phyloP scores from a whole-genome alignment of 2,797 vertebrate genomes.

The Heliangelus exortis region DNA sequence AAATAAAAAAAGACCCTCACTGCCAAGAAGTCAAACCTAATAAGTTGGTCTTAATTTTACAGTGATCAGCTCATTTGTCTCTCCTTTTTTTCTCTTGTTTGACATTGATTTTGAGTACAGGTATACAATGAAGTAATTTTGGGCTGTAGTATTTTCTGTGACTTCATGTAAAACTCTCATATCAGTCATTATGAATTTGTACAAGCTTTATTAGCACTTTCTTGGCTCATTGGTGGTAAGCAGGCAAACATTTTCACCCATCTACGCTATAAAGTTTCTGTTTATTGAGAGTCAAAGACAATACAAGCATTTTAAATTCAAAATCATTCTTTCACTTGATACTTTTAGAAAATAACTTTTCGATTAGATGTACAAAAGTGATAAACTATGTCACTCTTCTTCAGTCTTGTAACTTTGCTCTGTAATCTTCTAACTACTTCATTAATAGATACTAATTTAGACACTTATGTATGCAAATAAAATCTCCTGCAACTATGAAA shows the following conservation, averaged over 20 bases:
- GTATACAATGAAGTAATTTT: not conserved
- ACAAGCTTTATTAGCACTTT: not conserved
- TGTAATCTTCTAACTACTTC: not conserved
- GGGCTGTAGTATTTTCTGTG: not conserved
- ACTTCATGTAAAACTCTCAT: not conserved
- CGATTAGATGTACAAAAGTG: not conserved
- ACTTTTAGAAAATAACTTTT: fast-evolving
- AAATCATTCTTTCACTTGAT: not conserved
- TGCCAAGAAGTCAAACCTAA: not conserved
- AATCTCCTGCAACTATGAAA: not conserved
- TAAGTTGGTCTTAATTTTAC: not conserved
- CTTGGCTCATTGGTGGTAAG: not conserved
- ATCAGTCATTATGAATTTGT: not conserved
- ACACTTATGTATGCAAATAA: not conserved
- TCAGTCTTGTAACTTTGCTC: not conserved
- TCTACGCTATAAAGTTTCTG: not conserved
- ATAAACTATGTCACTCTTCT: not conserved
- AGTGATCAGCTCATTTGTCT: not conserved
- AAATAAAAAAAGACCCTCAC: fast-evolving
- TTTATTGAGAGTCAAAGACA: not conserved
- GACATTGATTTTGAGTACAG: not conserved
- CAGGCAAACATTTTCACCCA: not conserved
- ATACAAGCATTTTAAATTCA: not conserved
- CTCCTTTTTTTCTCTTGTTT: not conserved
- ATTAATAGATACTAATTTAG: not conserved